These are phyloP conservation scores for Leptobrachium leishanense DNA, from an alignment of 2,113 vertebrate species.

Conservation along the genomic window DNA sequence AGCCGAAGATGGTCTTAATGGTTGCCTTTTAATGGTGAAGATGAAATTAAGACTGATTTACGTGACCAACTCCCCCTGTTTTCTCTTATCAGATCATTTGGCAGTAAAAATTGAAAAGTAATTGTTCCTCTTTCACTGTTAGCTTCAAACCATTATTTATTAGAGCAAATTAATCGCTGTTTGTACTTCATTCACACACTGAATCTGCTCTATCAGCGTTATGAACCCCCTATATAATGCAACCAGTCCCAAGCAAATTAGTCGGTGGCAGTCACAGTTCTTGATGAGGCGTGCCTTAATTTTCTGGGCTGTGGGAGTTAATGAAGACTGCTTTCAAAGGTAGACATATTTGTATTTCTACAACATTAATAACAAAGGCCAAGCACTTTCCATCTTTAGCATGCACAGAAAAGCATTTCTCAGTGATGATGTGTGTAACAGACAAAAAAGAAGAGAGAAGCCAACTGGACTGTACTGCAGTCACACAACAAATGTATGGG, in stretches of 20 bases:
- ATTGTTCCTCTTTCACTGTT: slow-evolving; percentile 87
- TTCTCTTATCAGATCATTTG: slow-evolving; percentile 97
- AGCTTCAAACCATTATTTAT: slow-evolving; percentile 90
- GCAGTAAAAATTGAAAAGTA: slow-evolving; percentile 95
- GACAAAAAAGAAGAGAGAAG: too few species aligned
- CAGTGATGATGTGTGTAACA: too few species aligned
- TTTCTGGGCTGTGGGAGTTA: slow-evolving; percentile 82
- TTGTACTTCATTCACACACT: slow-evolving; percentile 83
- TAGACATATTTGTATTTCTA: slow-evolving; percentile 85
- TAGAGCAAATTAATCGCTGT: slow-evolving; percentile 91
- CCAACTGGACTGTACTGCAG: too few species aligned
- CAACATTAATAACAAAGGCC: slow-evolving; percentile 76
- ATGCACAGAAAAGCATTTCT: slow-evolving; percentile 56
- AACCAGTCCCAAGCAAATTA: slow-evolving; percentile 80
- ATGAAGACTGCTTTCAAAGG: slow-evolving; percentile 78
- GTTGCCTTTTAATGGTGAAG: slow-evolving; percentile 98
- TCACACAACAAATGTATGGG: too few species aligned
- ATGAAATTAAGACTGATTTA: slow-evolving; percentile 99
- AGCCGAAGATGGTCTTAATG: slow-evolving; percentile 99
- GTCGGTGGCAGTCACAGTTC: slow-evolving; percentile 68
- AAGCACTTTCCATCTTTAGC: slow-evolving; percentile 65
- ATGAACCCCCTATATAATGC: slow-evolving; percentile 71
- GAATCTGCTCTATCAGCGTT: slow-evolving; percentile 85
- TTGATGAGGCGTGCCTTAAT: slow-evolving; percentile 84
- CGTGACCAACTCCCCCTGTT: slow-evolving; percentile 90